These are phyloP conservation scores for Chrysocyon brachyurus DNA, from an alignment of 2,797 vertebrate genomes.

Conservation along the genomic window DNA sequence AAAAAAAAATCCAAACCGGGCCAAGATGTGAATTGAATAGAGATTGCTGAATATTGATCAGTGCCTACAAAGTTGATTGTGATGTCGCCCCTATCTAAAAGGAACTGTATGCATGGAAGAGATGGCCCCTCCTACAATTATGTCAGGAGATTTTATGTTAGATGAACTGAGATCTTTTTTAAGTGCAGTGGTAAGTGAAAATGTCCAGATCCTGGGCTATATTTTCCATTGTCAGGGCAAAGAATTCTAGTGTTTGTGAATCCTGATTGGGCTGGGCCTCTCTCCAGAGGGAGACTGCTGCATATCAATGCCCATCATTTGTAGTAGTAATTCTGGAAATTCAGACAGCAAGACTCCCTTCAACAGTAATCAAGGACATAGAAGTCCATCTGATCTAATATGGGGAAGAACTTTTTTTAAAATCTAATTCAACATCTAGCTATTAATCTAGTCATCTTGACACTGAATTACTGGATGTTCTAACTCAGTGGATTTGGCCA, in stretches of 20 bases:
- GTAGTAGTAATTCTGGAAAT: conserved; percentile 41
- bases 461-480: conserved; percentile 62
- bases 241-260: conserved; percentile 60
- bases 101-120: neutral
- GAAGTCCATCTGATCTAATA: conserved; percentile 65
- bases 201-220: neutral
- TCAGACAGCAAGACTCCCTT: conserved; percentile 70
- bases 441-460: conserved; percentile 72
- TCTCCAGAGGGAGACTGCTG: conserved; percentile 28
- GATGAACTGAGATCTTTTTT: neutral
- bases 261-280: conserved; percentile 20
- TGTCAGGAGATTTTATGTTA: neutral
- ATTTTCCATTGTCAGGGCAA: conserved; percentile 68
- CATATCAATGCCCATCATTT: conserved; percentile 39
- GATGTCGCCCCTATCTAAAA: neutral
- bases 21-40: neutral
- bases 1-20: neutral
- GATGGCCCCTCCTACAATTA: neutral
- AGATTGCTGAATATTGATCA: neutral
- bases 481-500: conserved; percentile 55
- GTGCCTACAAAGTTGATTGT: neutral
- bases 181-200: neutral
- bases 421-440: conserved; percentile 62
- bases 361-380: conserved; percentile 67
- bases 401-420: neutral